These are phyloP conservation scores for Calliphora vomitoria DNA, from an alignment of 2,888 invertebrate genomes.

Conservation along the genomic window DNA sequence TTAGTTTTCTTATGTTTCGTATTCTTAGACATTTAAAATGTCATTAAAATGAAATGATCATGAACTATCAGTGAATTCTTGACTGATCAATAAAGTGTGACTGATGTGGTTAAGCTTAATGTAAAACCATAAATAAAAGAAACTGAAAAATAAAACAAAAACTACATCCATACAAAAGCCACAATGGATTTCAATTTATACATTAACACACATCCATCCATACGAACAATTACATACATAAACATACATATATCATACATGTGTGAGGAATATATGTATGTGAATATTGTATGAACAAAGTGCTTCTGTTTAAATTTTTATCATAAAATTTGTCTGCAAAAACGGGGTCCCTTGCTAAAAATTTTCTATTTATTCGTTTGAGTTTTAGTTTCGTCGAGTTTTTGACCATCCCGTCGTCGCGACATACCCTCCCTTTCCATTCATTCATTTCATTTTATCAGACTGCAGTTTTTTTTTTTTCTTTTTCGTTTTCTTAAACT, in stretches of 20 bases:
- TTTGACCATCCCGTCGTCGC: slow-evolving; percentile 4
- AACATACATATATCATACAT: not conserved
- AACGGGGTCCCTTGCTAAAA: slow-evolving; percentile 12
- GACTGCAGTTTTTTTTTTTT: slow-evolving; percentile 1
- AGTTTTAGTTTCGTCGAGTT: slow-evolving; percentile 28
- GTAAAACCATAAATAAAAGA: slow-evolving; percentile 82
- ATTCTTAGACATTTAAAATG: slow-evolving; percentile 51
- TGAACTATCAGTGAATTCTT: slow-evolving; percentile 62
- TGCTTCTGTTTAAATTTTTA: slow-evolving; percentile 80
- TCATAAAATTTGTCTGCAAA: slow-evolving; percentile 58
- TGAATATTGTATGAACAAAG: slow-evolving; percentile 78
- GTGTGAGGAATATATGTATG: not conserved
- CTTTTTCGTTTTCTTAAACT: slow-evolving; percentile 12
- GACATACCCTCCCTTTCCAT: slow-evolving; percentile 22
- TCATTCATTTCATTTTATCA: slow-evolving; percentile 40
- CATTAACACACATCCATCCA: slow-evolving; percentile 36
- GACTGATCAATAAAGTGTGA: slow-evolving; percentile 81
- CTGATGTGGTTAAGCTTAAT: slow-evolving; percentile 84
- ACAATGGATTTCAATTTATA: slow-evolving; percentile 1
- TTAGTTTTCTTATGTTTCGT: not conserved
- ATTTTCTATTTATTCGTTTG: slow-evolving; percentile 32
- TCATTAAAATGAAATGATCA: slow-evolving; percentile 64
- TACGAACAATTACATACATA: not conserved
- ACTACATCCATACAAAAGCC: slow-evolving; percentile 7
- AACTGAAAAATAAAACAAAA: not conserved